A percentile compares a stretch with the other conserved stretches of the same genome.
Evolutionary conservation across 2,113 vertebrate species (phyloP).

Genomic region (Leucosticte australis): DNA sequence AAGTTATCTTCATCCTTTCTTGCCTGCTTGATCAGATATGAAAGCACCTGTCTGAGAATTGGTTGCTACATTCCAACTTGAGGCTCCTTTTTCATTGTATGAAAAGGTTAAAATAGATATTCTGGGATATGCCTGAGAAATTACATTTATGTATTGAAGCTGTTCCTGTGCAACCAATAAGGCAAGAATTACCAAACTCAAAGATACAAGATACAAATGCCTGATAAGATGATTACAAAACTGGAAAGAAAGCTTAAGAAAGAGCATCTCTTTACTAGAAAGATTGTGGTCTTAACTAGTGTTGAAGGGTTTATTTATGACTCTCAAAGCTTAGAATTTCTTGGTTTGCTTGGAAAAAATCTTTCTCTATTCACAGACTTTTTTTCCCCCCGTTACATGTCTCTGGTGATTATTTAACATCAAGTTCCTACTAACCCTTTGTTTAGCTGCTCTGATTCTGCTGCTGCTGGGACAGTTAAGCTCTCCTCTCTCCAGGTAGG

Average conservation of each 20-base stretch:
- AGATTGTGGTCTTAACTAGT: background rate
- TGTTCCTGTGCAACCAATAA: background rate
- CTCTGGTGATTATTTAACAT: background rate
- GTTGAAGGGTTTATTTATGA: background rate
- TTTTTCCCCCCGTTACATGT: fast-evolving
- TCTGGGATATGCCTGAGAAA: background rate
- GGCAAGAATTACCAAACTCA: background rate
- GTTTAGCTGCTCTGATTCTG: background rate
- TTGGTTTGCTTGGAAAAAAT: background rate
- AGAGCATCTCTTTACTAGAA: background rate
- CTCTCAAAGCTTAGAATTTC: background rate
- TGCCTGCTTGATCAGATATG: background rate
- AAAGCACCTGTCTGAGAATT: background rate
- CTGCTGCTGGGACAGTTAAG: background rate
- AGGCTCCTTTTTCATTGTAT: background rate
- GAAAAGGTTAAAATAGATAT: background rate
- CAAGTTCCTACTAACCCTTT: background rate
- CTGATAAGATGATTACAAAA: background rate
- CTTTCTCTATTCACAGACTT: background rate
- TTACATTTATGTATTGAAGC: background rate
- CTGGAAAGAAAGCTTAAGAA: background rate
- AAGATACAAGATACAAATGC: background rate
- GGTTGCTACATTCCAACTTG: background rate
- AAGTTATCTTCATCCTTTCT: background rate
- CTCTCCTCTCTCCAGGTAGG: background rate